A percentile compares a stretch with the other conserved stretches of the same genome.
phyloP scores from a whole-genome alignment of 2,888 invertebrate species.

The Emesis furor region DNA sequence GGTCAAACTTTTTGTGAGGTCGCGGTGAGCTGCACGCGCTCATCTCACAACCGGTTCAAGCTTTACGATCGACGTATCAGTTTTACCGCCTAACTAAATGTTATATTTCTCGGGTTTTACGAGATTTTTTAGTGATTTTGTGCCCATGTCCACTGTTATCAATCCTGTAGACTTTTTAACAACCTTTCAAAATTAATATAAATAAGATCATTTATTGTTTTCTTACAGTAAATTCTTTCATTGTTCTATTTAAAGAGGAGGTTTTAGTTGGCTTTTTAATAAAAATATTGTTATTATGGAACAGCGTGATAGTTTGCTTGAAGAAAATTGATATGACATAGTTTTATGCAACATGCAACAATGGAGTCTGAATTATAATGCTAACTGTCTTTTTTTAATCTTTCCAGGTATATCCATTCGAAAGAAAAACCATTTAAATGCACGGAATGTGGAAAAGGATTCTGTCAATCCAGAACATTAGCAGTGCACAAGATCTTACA shows the following conservation, averaged over 20 bases:
- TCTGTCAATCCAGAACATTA: conserved; percentile 98
- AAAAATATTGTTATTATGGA: too few relatives aligned
- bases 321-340: too few relatives aligned
- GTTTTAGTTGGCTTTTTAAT: too few relatives aligned
- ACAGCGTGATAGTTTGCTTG: too few relatives aligned
- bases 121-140: conserved; percentile 82
- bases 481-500: conserved; percentile 99
- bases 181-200: background rate
- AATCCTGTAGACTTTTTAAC: background rate
- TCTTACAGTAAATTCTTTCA: too few relatives aligned
- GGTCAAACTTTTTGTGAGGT: conserved; percentile 90
- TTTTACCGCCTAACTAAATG: conserved; percentile 91
- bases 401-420: conserved; percentile 98
- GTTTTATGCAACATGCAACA: too few relatives aligned
- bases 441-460: conserved; percentile 98
- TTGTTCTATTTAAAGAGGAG: too few relatives aligned
- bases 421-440: conserved; percentile 99
- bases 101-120: conserved; percentile 91
- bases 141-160: conserved; percentile 23
- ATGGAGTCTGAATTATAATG: background rate
- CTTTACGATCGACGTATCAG: conserved; percentile 91
- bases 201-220: too few relatives aligned
- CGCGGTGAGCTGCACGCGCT: conserved; percentile 90
- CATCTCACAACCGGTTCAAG: conserved; percentile 87
- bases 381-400: conserved; percentile 76